phyloP scores from a whole-genome alignment of 64 coral and sea anemone genomes.

The Cladopsammia gracilis region DNA sequence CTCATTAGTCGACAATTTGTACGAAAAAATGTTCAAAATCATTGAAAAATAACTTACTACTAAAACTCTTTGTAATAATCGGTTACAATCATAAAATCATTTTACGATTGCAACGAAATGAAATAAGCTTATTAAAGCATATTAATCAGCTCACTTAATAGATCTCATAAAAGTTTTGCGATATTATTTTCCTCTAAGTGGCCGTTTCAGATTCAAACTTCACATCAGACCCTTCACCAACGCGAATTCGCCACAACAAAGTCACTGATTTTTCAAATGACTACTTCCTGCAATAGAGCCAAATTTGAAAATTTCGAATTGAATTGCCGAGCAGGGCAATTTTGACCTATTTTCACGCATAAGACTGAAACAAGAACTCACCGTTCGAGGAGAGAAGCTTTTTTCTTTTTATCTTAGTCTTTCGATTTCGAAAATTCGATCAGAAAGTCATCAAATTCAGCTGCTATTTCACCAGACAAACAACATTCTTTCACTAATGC shows the following conservation, averaged over 20 bases:
- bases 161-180: too few relatives aligned
- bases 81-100: too few relatives aligned
- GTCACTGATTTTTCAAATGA: background rate
- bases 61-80: background rate
- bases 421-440: background rate
- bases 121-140: too few relatives aligned
- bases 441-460: background rate
- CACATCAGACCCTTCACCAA: background rate
- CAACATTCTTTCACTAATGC: conserved; percentile 1
- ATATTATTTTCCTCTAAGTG: background rate
- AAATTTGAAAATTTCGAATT: background rate
- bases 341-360: background rate
- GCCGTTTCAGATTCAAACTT: background rate
- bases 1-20: too few relatives aligned
- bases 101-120: too few relatives aligned
- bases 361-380: background rate
- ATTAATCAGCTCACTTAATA: too few relatives aligned
- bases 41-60: too few relatives aligned
- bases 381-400: background rate
- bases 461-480: background rate
- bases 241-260: background rate
- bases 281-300: background rate
- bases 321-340: background rate
- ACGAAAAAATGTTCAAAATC: too few relatives aligned
- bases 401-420: background rate